Base-by-base conservation (phyloP, 64 coral and sea anemone genomes). In the Stichodactyla helianthus region DNA sequence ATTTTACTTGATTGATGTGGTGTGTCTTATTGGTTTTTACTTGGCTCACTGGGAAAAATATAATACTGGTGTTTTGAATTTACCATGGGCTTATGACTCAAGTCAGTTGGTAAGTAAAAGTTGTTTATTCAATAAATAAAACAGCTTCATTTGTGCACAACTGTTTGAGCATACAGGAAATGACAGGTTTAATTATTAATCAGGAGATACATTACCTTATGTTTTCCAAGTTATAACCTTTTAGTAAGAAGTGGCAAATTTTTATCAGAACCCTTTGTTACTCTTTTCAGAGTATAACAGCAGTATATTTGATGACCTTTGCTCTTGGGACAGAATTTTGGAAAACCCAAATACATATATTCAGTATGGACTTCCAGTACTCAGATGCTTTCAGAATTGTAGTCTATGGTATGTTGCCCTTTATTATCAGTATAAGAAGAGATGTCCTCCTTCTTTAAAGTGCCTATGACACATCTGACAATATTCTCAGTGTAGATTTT, bases 11-110 rank as follows among this genome's bases (percentile, higher is more conserved):
- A 77, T 98, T 22, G 26, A 92, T 53, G 77, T 92, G 59, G 86
- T 94, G 10, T 91, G 93, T 54, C 85, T 98, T 60, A 57, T 89
- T 55, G 93, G 96, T 19, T 98, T 98, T 84, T 95, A 79, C 65
- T 10, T 88, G 71, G 96, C 96, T 1, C 96, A 98, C 56, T 98
- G 96, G 96, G 96, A 98, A 82, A 98, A 98, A 81, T 98, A 98
- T 81, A 95, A 95, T 50, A 98, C 96, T 55, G 96, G 96, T 57
- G 71, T 92, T 10, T 59, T 98, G 12, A 94, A 90, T 84, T 71
- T 98, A 10, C 96, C 96, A 23, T 98, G 96, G 96, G 93, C 93
- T 50, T 98, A 98, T 78, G 96, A 98, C 86, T 84, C 87, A 4
- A 92, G 96, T 88, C 96, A 98, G 22, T 53, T 98, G 93, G 96